Evolutionary conservation across 2,797 vertebrate species (phyloP).

Genomic region (Falco concolor): DNA sequence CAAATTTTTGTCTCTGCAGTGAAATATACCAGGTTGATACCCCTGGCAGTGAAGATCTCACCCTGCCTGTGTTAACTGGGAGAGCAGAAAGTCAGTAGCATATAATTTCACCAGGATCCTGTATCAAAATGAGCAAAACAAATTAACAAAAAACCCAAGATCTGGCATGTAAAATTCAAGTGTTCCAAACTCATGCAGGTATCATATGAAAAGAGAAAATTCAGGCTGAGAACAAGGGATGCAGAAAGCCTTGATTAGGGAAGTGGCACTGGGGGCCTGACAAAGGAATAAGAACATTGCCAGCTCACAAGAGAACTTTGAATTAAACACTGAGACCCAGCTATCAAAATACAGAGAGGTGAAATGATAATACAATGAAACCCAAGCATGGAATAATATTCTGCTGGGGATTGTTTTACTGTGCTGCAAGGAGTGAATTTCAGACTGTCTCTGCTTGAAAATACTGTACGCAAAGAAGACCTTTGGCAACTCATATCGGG

Average conservation of each 20-base stretch:
- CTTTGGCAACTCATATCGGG: background rate
- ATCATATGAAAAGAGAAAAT: background rate
- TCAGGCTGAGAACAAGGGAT: background rate
- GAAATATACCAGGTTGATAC: background rate
- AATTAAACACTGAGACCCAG: conserved; percentile 37
- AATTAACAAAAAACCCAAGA: background rate
- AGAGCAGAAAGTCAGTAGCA: background rate
- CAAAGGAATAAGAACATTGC: background rate
- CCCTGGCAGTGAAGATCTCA: background rate
- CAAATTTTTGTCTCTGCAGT: background rate
- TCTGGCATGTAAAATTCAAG: background rate
- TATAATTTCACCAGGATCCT: background rate
- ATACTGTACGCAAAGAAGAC: conserved; percentile 12
- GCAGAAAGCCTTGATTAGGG: background rate
- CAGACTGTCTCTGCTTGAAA: conserved; percentile 27
- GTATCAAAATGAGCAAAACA: background rate
- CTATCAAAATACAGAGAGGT: conserved; percentile 28
- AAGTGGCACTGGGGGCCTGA: background rate
- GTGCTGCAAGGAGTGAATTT: background rate
- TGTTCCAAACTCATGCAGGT: background rate
- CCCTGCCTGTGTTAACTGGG: background rate
- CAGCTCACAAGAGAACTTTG: background rate
- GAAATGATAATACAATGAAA: conserved; percentile 24
- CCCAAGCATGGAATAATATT: background rate
- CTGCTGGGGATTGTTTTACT: background rate